phyloP scores from a whole-genome alignment of 2,888 invertebrate genomes.

The Cosmia trapezina region DNA sequence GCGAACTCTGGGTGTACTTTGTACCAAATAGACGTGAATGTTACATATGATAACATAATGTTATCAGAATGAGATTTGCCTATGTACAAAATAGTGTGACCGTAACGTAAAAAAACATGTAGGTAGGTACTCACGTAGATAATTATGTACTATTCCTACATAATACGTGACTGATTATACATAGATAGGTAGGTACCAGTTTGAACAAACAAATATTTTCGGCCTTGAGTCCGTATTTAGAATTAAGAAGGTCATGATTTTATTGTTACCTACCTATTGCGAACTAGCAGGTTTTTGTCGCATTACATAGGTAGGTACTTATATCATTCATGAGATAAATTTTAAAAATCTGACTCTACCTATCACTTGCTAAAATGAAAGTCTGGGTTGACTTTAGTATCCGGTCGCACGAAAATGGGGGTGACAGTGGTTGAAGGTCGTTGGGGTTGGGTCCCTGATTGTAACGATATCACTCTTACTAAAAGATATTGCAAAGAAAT shows the following conservation, averaged over 20 bases:
- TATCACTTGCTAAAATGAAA: background rate
- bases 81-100: background rate
- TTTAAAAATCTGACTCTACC: background rate
- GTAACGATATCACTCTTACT: too few relatives aligned
- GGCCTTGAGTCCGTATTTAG: conserved; percentile 15
- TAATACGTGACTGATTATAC: background rate
- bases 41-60: too few relatives aligned
- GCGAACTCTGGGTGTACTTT: background rate
- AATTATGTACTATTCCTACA: background rate
- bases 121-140: too few relatives aligned
- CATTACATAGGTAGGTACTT: too few relatives aligned
- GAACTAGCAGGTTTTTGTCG: background rate
- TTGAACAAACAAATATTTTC: background rate
- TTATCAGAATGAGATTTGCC: background rate
- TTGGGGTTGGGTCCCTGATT: too few relatives aligned
- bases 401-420: too few relatives aligned
- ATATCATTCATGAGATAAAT: background rate
- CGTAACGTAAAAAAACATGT: background rate
- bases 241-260: background rate
- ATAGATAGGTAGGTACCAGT: background rate
- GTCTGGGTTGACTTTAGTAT: too few relatives aligned
- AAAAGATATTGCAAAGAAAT: too few relatives aligned
- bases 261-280: background rate
- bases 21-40: background rate
- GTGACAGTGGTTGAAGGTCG: too few relatives aligned